phyloP scores from a whole-genome alignment of 64 coral and sea anemone genomes.

The Exaiptasia diaphana region DNA sequence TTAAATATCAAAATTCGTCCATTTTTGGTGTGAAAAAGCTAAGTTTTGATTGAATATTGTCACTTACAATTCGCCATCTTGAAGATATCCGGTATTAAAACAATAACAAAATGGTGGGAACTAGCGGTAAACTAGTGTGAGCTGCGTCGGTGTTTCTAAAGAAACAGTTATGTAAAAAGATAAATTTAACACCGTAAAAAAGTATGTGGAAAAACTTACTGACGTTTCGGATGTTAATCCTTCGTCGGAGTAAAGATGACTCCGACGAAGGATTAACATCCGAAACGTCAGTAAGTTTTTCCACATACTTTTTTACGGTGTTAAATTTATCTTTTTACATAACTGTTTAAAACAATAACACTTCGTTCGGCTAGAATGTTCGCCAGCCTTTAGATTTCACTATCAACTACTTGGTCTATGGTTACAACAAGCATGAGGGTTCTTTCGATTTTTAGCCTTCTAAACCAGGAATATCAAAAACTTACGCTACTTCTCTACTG shows the following conservation, averaged over 20 bases:
- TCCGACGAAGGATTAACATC: too few species aligned
- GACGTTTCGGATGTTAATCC: too few species aligned
- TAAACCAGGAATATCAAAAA: background rate
- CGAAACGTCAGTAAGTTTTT: too few species aligned
- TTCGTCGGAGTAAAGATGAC: too few species aligned
- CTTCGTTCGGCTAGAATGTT: background rate
- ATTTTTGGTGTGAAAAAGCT: background rate
- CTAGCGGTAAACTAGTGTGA: background rate
- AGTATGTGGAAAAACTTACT: too few species aligned
- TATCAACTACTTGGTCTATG: background rate
- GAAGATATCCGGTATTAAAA: background rate
- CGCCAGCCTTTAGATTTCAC: background rate
- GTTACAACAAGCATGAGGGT: background rate
- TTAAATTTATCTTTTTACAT: too few species aligned
- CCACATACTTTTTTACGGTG: too few species aligned
- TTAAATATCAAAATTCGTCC: background rate
- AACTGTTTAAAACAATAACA: background rate
- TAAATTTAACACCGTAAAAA: too few species aligned
- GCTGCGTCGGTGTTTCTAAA: background rate
- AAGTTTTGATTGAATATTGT: conserved; percentile 13
- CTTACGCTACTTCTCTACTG: background rate
- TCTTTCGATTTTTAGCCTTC: background rate
- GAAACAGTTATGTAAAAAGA: background rate
- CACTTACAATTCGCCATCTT: conserved; percentile 25
- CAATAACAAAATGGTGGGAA: background rate